Conservation (phyloP, 92 coral and sea anemone species). For the Umimayanthus chanpuru region DNA sequence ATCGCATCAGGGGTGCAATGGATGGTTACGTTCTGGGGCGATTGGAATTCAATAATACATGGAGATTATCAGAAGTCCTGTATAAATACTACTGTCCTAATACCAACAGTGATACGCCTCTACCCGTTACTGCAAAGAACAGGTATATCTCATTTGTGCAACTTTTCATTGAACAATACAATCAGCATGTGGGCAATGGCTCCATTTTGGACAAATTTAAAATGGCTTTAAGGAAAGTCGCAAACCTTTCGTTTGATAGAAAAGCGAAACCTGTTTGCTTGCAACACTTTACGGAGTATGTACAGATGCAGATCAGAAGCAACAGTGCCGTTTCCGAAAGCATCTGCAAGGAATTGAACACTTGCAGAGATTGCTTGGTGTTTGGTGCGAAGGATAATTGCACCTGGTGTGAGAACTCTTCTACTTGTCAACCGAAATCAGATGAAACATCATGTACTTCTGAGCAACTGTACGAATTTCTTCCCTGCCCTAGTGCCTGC, state of each 20-base stretch:
- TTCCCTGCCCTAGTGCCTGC: slow-evolving; percentile 49
- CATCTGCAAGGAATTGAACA: slow-evolving; percentile 35
- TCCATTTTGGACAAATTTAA: background rate
- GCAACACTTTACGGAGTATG: slow-evolving; percentile 25
- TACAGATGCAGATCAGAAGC: slow-evolving; percentile 11
- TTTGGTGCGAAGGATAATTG: slow-evolving; percentile 47
- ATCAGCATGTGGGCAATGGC: background rate
- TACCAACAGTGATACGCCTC: background rate
- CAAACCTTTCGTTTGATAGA: background rate
- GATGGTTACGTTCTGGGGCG: slow-evolving; percentile 59
- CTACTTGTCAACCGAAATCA: slow-evolving; percentile 24
- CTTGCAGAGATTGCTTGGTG: slow-evolving; percentile 54
- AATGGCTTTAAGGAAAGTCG: background rate
- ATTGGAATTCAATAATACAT: background rate
- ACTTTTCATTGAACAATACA: slow-evolving; percentile 1
- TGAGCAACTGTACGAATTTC: background rate
- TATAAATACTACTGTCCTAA: slow-evolving; percentile 56
- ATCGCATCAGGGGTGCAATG: slow-evolving; percentile 50
- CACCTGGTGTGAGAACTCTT: slow-evolving; percentile 57
- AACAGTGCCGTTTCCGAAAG: background rate
- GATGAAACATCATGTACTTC: slow-evolving; percentile 10
- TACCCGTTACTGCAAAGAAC: slow-evolving; percentile 16
- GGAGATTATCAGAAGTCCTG: slow-evolving; percentile 49
- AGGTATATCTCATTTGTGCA: slow-evolving; percentile 34
- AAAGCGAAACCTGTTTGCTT: slow-evolving; percentile 34